Evolutionary conservation across 2,113 vertebrate species (phyloP).

Genomic region (Pituophis catenifer): DNA sequence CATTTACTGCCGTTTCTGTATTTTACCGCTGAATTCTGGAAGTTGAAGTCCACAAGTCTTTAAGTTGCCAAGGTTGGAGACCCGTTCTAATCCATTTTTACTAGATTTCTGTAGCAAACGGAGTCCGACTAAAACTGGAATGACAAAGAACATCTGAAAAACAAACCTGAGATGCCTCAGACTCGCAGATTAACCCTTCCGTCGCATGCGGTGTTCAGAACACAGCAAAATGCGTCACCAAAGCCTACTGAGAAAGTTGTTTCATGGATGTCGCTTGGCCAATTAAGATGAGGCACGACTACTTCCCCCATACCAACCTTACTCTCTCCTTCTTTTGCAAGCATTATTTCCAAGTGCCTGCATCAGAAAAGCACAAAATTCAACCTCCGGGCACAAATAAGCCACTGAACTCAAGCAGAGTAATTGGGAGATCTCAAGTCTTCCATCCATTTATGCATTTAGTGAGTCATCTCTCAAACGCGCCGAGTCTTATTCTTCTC

Average conservation of each 20-base stretch:
- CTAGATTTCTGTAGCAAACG: background rate
- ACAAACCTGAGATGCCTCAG: background rate
- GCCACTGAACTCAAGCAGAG: background rate
- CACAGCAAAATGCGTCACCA: background rate
- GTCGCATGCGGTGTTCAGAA: background rate
- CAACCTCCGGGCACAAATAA: background rate
- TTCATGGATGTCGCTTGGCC: background rate
- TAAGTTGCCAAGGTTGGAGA: no score
- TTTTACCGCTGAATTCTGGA: background rate
- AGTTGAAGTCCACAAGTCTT: no score
- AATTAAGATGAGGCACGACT: background rate
- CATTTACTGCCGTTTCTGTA: background rate
- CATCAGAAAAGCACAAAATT: no score
- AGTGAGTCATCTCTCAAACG: background rate
- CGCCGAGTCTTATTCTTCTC: background rate
- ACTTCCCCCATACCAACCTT: no score
- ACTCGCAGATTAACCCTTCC: background rate
- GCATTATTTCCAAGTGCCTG: background rate
- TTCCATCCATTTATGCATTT: background rate
- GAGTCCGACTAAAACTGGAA: background rate
- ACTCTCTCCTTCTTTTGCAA: background rate
- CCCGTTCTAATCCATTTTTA: background rate
- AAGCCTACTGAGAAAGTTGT: background rate
- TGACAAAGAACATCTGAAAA: background rate
- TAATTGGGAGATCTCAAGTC: background rate